phyloP scores from a whole-genome alignment of 37 sponge, comb jelly and placozoan genomes.

The Tethya wilhelma region DNA sequence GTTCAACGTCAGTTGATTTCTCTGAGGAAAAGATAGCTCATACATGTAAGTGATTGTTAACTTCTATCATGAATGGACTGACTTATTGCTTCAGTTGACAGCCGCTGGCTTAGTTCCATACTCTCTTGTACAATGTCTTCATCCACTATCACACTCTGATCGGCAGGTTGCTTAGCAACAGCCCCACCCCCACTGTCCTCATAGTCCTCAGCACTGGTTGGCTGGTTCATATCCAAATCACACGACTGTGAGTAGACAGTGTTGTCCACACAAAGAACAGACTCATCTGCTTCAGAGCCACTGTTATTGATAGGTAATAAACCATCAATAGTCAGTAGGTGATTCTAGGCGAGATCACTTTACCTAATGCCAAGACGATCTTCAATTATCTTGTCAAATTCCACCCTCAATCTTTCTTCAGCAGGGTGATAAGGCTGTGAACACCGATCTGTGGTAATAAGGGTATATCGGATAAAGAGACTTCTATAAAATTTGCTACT shows the following conservation, averaged over 20 bases:
- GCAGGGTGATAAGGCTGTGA: not conserved
- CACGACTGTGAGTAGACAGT: conserved; percentile 32
- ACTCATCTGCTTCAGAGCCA: not conserved
- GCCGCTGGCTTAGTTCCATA: conserved; percentile 57
- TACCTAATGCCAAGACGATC: conserved; percentile 28
- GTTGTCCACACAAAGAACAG: not conserved
- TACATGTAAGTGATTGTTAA: not conserved
- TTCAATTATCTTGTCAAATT: conserved; percentile 11
- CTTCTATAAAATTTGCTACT: not conserved
- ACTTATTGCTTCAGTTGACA: conserved; percentile 35
- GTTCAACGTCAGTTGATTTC: conserved; percentile 36
- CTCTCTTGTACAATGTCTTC: conserved; percentile 30
- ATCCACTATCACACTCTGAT: conserved; percentile 29
- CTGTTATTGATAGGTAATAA: no score
- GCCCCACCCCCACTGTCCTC: not conserved
- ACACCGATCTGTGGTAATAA: not conserved
- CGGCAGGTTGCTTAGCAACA: not conserved
- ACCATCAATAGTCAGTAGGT: no score
- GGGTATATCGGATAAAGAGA: no score
- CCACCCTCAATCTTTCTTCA: conserved; percentile 1
- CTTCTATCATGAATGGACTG: not conserved
- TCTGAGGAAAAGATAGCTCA: not conserved
- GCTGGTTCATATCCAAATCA: conserved; percentile 16
- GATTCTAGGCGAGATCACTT: no score
- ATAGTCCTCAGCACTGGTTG: conserved; percentile 1